Percentiles rank a stretch among this genome's conserved stretches.
These are phyloP conservation scores for Drosophila pseudotakahashii DNA, from an alignment of 2,888 invertebrate species.

Conservation along the genomic window DNA sequence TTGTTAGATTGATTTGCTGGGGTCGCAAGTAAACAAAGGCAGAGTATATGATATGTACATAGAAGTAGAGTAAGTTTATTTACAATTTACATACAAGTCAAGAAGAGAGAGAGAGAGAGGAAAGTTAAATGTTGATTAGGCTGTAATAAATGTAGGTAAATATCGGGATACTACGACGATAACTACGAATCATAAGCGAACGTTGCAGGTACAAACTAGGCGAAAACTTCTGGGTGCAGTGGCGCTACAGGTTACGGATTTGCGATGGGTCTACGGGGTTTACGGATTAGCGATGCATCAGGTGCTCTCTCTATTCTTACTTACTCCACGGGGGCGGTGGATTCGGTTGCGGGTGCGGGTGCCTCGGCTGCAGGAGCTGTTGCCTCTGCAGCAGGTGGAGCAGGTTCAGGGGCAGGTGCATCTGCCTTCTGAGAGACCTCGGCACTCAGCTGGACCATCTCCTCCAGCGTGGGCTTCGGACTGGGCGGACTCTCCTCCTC, in stretches of 20 bases:
- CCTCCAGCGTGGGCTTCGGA: conserved; percentile 81
- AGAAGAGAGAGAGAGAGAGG: conserved; percentile 44
- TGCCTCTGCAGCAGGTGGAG: conserved; percentile 8
- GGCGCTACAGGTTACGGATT: conserved; percentile 49
- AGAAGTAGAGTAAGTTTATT: conserved; percentile 64
- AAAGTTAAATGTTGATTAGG: conserved; percentile 51
- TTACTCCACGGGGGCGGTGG: conserved; percentile 61
- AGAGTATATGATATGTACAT: conserved; percentile 67
- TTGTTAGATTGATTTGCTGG: conserved; percentile 57
- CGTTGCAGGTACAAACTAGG: conserved; percentile 51
- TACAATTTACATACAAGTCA: conserved; percentile 67
- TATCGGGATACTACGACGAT: conserved; percentile 29
- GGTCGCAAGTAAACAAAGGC: conserved; percentile 63
- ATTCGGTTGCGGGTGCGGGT: conserved; percentile 12
- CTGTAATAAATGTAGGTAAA: conserved; percentile 40
- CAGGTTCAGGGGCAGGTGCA: conserved; percentile 5
- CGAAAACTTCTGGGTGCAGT: conserved; percentile 60
- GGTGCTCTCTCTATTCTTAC: conserved; percentile 58
- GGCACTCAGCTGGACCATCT: conserved; percentile 73
- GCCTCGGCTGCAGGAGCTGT: conserved; percentile 3
- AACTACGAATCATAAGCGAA: conserved; percentile 36
- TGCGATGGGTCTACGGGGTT: conserved; percentile 42
- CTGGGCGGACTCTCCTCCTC: conserved; percentile 79
- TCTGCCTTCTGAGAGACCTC: conserved; percentile 36
- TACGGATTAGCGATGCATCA: conserved; percentile 43